Percentiles rank a stretch among this genome's conserved stretches.
Evolutionary conservation across 2,113 vertebrate species (phyloP).

Genomic region (Trogon melanurus): DNA sequence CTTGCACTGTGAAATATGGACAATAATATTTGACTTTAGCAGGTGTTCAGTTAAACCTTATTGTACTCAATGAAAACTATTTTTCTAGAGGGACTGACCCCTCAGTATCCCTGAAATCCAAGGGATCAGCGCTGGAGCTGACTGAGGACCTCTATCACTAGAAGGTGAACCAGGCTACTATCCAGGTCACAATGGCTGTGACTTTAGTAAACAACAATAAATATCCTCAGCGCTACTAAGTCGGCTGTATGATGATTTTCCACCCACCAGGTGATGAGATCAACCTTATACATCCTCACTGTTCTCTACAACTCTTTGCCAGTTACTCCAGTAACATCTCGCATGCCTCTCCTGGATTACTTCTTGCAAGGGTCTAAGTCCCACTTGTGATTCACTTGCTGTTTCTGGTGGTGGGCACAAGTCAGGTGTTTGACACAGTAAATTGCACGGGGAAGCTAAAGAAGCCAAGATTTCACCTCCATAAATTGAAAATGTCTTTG

Average conservation of each 20-base stretch:
- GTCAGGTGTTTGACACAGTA: neutral
- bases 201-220: neutral
- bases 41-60: neutral
- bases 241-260: neutral
- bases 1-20: neutral
- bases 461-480: neutral
- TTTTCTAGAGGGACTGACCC: neutral
- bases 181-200: neutral
- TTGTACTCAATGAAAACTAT: neutral
- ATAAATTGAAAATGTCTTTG: constrained; percentile 24
- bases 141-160: neutral
- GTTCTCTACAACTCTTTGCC: neutral
- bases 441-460: neutral
- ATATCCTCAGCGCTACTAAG: neutral
- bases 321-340: neutral
- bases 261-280: neutral
- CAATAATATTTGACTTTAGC: neutral
- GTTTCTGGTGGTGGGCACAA: neutral
- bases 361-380: neutral
- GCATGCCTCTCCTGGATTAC: neutral
- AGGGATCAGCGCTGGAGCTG: neutral
- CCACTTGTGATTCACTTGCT: neutral
- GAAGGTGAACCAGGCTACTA: neutral
- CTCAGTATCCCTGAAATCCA: neutral
- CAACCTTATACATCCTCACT: neutral